Evolutionary conservation across 2,888 invertebrate genomes (phyloP).

Genomic region (Exocentrus adspersus): DNA sequence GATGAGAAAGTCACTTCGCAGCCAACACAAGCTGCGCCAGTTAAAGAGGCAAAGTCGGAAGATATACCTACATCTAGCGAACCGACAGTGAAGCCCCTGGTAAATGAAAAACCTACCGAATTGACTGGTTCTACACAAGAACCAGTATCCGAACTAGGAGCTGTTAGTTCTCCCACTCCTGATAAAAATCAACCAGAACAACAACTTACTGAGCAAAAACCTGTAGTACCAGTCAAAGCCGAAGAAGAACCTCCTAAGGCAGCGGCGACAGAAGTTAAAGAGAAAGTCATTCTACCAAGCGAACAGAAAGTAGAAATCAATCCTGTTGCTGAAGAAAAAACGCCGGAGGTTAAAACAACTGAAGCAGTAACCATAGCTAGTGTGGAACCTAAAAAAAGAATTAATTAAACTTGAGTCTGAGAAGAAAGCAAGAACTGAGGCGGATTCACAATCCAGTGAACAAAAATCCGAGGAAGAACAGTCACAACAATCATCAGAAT

Average conservation of each 20-base stretch:
- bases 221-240: conserved; percentile 58
- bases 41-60: conserved; percentile 33
- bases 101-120: conserved; percentile 36
- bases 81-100: conserved; percentile 39
- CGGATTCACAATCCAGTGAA: conserved; percentile 29
- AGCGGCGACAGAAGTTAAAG: conserved; percentile 47
- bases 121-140: conserved; percentile 40
- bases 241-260: conserved; percentile 42
- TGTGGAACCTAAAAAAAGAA: conserved; percentile 16
- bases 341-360: conserved; percentile 43
- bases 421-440: conserved; percentile 48
- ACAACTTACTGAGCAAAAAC: conserved; percentile 61
- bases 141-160: background rate
- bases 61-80: conserved; percentile 47
- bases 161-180: conserved; percentile 33
- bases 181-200: conserved; percentile 56
- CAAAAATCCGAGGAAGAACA: conserved; percentile 25
- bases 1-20: background rate
- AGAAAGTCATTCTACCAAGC: conserved; percentile 50
- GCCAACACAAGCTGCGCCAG: conserved; percentile 31
- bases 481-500: conserved; percentile 55
- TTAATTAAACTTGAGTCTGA: conserved; percentile 35
- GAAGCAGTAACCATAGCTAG: conserved; percentile 6
- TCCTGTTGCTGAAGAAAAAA: conserved; percentile 48
- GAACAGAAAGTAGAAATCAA: conserved; percentile 53